phyloP scores from a whole-genome alignment of 2,888 invertebrate genomes.

The Caenorhabditis sp. region DNA sequence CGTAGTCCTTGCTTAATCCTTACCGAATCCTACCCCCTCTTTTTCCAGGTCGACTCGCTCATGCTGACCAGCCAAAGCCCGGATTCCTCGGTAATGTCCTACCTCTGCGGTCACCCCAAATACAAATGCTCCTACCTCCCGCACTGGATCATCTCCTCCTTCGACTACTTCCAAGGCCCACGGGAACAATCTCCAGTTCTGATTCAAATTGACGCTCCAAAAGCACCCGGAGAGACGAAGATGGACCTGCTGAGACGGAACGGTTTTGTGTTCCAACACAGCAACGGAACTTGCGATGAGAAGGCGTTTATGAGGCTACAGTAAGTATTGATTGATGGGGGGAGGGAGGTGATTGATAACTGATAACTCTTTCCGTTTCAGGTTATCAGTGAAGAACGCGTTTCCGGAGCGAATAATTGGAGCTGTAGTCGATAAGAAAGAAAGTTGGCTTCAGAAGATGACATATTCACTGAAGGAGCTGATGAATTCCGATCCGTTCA shows the following conservation, averaged over 20 bases:
- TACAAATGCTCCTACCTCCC: constrained; percentile 44
- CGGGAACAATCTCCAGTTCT: constrained; percentile 31
- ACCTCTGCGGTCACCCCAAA: constrained; percentile 38
- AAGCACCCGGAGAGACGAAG: constrained; percentile 30
- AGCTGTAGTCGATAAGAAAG: background rate
- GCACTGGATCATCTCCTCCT: constrained; percentile 42
- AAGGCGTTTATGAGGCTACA: constrained; percentile 15
- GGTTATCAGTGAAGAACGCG: background rate
- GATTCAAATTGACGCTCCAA: constrained; percentile 40
- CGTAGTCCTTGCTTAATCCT: no score
- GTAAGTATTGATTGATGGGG: background rate
- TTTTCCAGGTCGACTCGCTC: constrained; percentile 31
- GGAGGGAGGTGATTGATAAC: background rate
- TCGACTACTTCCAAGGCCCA: constrained; percentile 45
- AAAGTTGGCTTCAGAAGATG: background rate
- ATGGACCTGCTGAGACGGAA: constrained; percentile 36
- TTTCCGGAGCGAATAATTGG: background rate
- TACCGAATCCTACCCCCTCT: no score
- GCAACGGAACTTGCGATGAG: constrained; percentile 36
- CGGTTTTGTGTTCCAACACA: constrained; percentile 29
- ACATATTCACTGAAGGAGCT: background rate
- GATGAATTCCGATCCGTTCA: background rate
- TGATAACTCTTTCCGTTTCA: background rate
- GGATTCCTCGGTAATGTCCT: constrained; percentile 38
- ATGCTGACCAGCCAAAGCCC: constrained; percentile 47